Conservation (phyloP, 2,113 vertebrate species). For the Orthonyx spaldingii region DNA sequence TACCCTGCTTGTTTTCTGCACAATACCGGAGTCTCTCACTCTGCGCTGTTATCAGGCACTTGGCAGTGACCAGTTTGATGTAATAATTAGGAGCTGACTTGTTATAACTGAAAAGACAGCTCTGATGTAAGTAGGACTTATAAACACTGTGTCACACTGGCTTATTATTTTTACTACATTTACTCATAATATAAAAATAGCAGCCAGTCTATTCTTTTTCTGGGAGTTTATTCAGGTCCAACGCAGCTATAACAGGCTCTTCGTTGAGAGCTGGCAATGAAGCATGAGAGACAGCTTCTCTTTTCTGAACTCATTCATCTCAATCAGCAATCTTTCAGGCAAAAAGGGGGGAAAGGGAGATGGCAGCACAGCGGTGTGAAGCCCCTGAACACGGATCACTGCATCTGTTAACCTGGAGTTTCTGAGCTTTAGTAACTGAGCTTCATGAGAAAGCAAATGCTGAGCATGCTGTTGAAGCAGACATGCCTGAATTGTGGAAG, state of each 20-base stretch:
- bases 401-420: background rate
- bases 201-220: slow-evolving; percentile 59
- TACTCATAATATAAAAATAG: slow-evolving; percentile 75
- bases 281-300: slow-evolving; percentile 29
- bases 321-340: slow-evolving; percentile 43
- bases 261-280: slow-evolving; percentile 28
- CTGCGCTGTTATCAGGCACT: slow-evolving; percentile 40
- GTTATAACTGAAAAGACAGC: slow-evolving; percentile 45
- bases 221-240: slow-evolving; percentile 67
- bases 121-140: slow-evolving; percentile 56
- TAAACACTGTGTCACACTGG: slow-evolving; percentile 55
- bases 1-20: background rate
- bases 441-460: background rate
- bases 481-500: background rate
- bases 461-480: background rate
- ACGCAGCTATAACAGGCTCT: slow-evolving; percentile 21
- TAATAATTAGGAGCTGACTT: slow-evolving; percentile 69
- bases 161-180: slow-evolving; percentile 78
- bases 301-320: slow-evolving; percentile 58
- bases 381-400: background rate
- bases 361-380: background rate
- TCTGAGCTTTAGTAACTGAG: background rate
- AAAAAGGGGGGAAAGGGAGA: slow-evolving; percentile 12
- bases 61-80: slow-evolving; percentile 50
- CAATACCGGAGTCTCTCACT: background rate